Conservation (phyloP, 1,140 invertebrate genomes). For the Augochlora pura region DNA sequence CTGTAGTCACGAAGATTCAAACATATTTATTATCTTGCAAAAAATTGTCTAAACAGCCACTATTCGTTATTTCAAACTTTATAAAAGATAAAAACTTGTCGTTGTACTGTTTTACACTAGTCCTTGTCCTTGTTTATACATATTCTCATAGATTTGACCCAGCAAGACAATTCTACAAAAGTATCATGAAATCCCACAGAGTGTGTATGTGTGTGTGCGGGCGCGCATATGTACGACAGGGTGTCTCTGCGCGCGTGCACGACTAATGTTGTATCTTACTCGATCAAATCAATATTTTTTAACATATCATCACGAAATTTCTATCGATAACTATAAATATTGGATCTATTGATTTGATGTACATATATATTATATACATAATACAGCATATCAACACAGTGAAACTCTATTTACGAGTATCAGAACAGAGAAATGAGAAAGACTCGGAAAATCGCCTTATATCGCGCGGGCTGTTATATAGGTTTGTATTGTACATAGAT, state of each 20-base stretch:
- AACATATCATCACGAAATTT: neutral
- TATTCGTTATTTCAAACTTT: conserved; percentile 56
- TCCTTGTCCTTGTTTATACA: conserved; percentile 16
- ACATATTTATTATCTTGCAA: conserved; percentile 45
- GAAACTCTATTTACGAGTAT: conserved; percentile 38
- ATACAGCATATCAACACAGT: conserved; percentile 41
- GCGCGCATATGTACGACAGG: too few relatives aligned
- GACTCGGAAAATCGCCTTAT: conserved; percentile 43
- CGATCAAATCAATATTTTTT: conserved; percentile 40
- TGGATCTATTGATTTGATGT: conserved; percentile 23
- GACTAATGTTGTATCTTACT: conserved; percentile 5
- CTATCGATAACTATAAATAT: conserved; percentile 21
- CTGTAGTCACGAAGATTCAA: conserved; percentile 11
- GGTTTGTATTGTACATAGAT: conserved; percentile 39
- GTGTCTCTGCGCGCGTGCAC: neutral
- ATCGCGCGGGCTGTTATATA: conserved; percentile 43
- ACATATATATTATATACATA: too few relatives aligned
- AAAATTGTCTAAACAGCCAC: conserved; percentile 56
- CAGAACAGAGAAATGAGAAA: conserved; percentile 48
- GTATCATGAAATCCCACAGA: conserved; percentile 15
- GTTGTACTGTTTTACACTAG: conserved; percentile 60
- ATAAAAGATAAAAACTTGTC: conserved; percentile 67
- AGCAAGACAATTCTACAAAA: conserved; percentile 38
- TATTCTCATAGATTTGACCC: conserved; percentile 44
- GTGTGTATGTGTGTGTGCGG: neutral